A percentile compares a stretch with the other conserved stretches of the same genome.
Evolutionary conservation across 2,888 invertebrate species (phyloP).

Genomic region (Oithona nana): DNA sequence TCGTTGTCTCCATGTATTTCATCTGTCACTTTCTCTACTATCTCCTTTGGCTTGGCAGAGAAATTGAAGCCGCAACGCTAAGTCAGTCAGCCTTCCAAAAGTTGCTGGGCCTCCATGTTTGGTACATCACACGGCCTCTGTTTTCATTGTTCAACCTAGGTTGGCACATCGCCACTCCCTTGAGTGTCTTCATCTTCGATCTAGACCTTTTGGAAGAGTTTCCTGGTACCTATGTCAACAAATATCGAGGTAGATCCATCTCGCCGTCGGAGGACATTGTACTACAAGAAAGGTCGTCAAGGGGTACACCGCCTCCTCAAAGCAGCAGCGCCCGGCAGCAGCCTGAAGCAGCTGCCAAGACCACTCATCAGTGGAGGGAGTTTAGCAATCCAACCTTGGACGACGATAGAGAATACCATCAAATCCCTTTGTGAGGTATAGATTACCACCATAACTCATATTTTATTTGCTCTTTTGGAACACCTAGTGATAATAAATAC

Average conservation of each 20-base stretch:
- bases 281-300: too few relatives aligned
- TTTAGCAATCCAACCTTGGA: neutral
- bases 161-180: neutral
- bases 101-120: neutral
- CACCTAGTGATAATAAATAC: neutral
- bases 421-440: neutral
- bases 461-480: neutral
- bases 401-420: neutral
- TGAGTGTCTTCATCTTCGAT: neutral
- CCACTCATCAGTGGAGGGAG: neutral
- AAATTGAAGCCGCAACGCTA: neutral
- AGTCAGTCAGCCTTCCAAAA: neutral
- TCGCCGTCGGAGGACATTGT: neutral
- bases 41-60: neutral
- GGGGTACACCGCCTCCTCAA: too few relatives aligned
- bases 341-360: neutral
- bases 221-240: neutral
- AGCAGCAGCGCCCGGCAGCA: neutral
- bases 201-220: neutral
- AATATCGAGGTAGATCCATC: neutral
- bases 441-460: conserved; percentile 3
- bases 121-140: neutral
- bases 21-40: neutral
- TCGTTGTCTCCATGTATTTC: neutral
- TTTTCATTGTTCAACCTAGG: neutral